Conservation (phyloP, 1,140 invertebrate genomes). For the Lepidurus apus region DNA sequence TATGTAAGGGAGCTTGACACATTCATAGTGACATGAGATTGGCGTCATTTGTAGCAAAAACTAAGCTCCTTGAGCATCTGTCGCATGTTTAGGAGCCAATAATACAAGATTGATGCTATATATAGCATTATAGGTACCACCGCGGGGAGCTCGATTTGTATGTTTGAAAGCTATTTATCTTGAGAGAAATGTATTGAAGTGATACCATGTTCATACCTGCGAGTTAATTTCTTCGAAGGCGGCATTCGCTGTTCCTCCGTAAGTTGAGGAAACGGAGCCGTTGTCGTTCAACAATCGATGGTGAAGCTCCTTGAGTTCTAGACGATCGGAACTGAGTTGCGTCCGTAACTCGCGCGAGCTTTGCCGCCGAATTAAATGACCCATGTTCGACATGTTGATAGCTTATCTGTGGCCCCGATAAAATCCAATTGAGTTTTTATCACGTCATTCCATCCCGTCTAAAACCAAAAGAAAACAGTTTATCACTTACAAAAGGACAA, state of each 20-base stretch:
- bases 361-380: conserved; percentile 75
- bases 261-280: conserved; percentile 45
- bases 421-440: conserved; percentile 1
- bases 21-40: too few species aligned
- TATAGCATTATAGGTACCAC: too few species aligned
- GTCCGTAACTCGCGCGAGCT: conserved; percentile 74
- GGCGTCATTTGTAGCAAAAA: too few species aligned
- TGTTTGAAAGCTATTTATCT: too few species aligned
- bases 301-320: conserved; percentile 78
- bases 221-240: conserved; percentile 70
- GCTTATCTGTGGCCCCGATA: not conserved
- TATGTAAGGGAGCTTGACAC: too few species aligned
- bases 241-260: conserved; percentile 76
- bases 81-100: too few species aligned
- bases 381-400: conserved; percentile 72
- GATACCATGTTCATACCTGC: not conserved
- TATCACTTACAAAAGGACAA: not conserved
- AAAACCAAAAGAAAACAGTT: not conserved
- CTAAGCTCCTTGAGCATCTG: too few species aligned
- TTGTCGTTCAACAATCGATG: conserved; percentile 65
- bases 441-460: not conserved
- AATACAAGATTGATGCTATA: too few species aligned
- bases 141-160: too few species aligned
- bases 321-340: conserved; percentile 71
- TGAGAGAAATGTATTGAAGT: too few species aligned